Evolutionary conservation across 2,888 invertebrate species (phyloP).

Genomic region (Apamea sordens): DNA sequence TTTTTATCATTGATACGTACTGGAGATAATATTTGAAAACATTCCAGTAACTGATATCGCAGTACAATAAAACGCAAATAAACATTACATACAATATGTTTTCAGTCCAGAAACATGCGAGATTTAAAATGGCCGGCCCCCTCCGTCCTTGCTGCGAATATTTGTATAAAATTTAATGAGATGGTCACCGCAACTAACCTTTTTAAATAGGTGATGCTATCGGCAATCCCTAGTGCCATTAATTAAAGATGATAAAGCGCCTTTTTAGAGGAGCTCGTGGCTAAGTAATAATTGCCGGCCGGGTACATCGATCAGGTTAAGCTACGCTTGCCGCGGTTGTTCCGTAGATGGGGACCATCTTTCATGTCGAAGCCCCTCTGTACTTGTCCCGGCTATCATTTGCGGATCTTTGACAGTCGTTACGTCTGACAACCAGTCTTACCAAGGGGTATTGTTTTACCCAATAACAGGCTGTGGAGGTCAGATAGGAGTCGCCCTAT

Average conservation of each 20-base stretch:
- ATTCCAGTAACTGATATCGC: conserved; percentile 36
- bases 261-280: neutral
- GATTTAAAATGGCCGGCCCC: neutral
- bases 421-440: neutral
- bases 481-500: neutral
- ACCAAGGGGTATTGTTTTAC: neutral
- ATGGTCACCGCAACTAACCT: too few species aligned
- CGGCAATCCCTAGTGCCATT: neutral
- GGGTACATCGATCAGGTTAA: neutral
- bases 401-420: too few species aligned
- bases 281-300: neutral
- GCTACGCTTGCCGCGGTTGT: neutral
- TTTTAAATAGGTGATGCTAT: neutral
- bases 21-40: conserved; percentile 46
- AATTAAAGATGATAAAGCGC: neutral
- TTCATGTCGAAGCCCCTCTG: neutral
- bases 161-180: neutral
- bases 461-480: neutral
- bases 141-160: neutral
- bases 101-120: neutral
- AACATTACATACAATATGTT: conserved; percentile 14
- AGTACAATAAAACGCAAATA: conserved; percentile 35
- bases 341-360: neutral
- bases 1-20: conserved; percentile 45
- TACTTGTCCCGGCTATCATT: too few species aligned